These are phyloP conservation scores for Cygnus olor DNA, from an alignment of 2,797 vertebrate genomes.

Conservation along the genomic window DNA sequence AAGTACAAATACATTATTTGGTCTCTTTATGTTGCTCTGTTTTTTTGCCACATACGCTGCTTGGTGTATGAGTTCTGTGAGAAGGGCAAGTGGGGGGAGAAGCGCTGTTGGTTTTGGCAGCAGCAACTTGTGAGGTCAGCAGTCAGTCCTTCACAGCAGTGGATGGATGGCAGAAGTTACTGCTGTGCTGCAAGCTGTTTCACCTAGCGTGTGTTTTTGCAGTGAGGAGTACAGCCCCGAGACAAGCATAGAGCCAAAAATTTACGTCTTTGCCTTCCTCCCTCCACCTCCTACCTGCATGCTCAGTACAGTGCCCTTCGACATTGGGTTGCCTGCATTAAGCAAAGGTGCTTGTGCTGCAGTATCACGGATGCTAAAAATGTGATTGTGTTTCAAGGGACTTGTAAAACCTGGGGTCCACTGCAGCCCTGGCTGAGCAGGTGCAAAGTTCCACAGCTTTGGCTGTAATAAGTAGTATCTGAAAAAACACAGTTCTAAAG, in stretches of 20 bases:
- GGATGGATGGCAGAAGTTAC: neutral
- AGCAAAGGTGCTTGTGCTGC: neutral
- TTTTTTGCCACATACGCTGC: neutral
- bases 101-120: neutral
- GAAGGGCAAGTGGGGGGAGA: neutral
- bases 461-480: neutral
- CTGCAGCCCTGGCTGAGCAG: neutral
- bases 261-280: neutral
- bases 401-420: neutral
- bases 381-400: neutral
- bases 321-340: neutral
- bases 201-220: accelerated
- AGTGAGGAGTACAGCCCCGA: neutral
- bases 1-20: neutral
- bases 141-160: neutral
- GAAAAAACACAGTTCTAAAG: neutral
- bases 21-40: neutral
- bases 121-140: neutral
- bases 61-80: neutral
- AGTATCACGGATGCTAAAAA: neutral
- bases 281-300: accelerated
- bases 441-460: neutral
- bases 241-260: neutral
- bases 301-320: neutral
- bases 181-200: neutral